Conservation (phyloP, 2,113 vertebrate genomes). For the Phyllopteryx taeniolatus region DNA sequence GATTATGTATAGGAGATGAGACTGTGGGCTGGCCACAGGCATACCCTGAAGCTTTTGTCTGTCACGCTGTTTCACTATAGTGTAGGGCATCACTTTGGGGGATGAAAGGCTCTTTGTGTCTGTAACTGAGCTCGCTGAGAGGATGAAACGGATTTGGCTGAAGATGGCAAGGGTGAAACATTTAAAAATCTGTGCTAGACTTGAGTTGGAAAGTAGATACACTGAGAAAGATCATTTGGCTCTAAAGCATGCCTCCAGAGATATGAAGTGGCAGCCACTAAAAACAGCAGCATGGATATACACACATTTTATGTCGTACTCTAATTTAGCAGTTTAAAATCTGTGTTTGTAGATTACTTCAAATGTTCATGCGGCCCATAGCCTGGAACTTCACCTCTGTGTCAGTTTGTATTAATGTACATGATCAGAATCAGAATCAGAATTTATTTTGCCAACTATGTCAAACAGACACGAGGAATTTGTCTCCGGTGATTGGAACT, state of each 20-base stretch:
- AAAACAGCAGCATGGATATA: slow-evolving; percentile 8
- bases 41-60: slow-evolving; percentile 61
- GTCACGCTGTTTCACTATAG: slow-evolving; percentile 50
- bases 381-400: not conserved
- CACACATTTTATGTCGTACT: not conserved
- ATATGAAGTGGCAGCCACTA: slow-evolving; percentile 8
- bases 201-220: slow-evolving; percentile 16
- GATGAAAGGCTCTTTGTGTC: slow-evolving; percentile 55
- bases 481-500: too few relatives aligned
- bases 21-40: slow-evolving; percentile 53
- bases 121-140: slow-evolving; percentile 51
- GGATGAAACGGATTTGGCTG: slow-evolving; percentile 59
- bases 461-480: too few relatives aligned
- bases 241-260: slow-evolving; percentile 32
- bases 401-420: not conserved
- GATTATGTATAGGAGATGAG: slow-evolving; percentile 55
- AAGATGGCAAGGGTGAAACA: slow-evolving; percentile 28
- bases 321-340: slow-evolving; percentile 9
- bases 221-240: not conserved
- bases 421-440: too few relatives aligned
- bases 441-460: too few relatives aligned
- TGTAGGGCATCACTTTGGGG: slow-evolving; percentile 48
- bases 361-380: not conserved
- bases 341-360: not conserved
- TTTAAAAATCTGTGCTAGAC: slow-evolving; percentile 20